Conservation (phyloP, 2,888 invertebrate genomes). For the Temnothorax unifasciatus region DNA sequence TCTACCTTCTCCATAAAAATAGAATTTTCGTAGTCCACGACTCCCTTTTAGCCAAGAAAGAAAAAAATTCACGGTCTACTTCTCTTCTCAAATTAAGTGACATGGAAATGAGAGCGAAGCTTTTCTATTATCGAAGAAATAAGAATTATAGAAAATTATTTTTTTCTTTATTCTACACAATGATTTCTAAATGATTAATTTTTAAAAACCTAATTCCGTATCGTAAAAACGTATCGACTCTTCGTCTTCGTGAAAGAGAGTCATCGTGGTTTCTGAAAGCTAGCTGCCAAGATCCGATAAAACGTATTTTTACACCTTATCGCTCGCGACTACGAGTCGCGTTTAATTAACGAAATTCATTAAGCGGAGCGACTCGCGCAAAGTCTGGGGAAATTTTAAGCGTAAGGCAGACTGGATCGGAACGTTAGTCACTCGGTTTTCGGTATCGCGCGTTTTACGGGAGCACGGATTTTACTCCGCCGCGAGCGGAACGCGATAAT, state of each 20-base stretch:
- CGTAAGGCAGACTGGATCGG: slow-evolving; percentile 20
- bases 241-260: background rate
- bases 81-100: background rate
- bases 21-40: slow-evolving; percentile 15
- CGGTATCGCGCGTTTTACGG: slow-evolving; percentile 24
- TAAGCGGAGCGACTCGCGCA: background rate
- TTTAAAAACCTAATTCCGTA: background rate
- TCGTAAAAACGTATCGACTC: background rate
- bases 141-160: too few relatives aligned
- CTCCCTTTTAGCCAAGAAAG: background rate
- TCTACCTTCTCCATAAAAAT: slow-evolving; percentile 29
- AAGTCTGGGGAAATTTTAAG: slow-evolving; percentile 23
- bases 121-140: background rate
- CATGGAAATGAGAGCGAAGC: background rate
- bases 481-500: slow-evolving; percentile 54
- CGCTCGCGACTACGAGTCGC: background rate
- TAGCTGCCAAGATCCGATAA: background rate
- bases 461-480: slow-evolving; percentile 24
- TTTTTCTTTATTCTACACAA: background rate
- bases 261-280: background rate
- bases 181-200: background rate
- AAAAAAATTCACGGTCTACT: slow-evolving; percentile 10
- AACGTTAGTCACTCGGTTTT: background rate
- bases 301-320: background rate
- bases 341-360: slow-evolving; percentile 52